A percentile compares a stretch with the other conserved stretches of the same genome.
Evolutionary conservation across 92 coral and sea anemone species (phyloP).

Genomic region (Parazoanthus atlanticus): DNA sequence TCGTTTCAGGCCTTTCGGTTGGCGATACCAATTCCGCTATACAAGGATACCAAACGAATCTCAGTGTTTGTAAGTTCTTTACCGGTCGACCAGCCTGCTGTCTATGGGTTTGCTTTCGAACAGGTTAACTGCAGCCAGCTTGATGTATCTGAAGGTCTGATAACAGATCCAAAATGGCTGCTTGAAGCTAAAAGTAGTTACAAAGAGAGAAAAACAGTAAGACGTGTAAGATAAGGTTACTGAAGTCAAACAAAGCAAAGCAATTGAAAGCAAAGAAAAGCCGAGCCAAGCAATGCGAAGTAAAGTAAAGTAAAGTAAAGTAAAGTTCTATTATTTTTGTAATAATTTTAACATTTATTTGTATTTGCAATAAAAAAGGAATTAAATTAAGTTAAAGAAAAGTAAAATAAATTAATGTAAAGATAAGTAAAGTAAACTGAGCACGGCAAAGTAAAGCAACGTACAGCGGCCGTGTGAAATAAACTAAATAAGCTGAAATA

Average conservation of each 20-base stretch:
- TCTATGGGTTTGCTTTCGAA: background rate
- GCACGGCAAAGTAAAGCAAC: too few species aligned
- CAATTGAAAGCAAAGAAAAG: background rate
- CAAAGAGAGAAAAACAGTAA: background rate
- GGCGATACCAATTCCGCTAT: background rate
- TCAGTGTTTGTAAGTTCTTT: background rate
- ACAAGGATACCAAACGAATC: background rate
- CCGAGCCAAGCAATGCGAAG: too few species aligned
- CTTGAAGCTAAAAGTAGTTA: slow-evolving; percentile 15
- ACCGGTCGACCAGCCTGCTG: background rate
- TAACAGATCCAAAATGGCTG: slow-evolving; percentile 33
- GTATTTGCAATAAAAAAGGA: too few species aligned
- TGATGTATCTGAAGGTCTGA: slow-evolving; percentile 19
- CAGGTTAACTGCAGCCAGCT: background rate
- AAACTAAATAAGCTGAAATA: too few species aligned
- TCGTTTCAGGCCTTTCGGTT: background rate
- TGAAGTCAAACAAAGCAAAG: background rate
- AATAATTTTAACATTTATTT: too few species aligned
- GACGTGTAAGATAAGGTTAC: too few species aligned
- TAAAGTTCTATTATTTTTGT: too few species aligned
- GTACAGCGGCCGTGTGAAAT: too few species aligned
- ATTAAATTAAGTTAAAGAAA: too few species aligned
- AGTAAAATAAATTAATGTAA: too few species aligned
- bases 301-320: too few species aligned
- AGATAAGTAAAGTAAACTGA: too few species aligned